These are phyloP conservation scores for Toxostoma redivivum DNA, from an alignment of 2,113 vertebrate species.

Conservation along the genomic window DNA sequence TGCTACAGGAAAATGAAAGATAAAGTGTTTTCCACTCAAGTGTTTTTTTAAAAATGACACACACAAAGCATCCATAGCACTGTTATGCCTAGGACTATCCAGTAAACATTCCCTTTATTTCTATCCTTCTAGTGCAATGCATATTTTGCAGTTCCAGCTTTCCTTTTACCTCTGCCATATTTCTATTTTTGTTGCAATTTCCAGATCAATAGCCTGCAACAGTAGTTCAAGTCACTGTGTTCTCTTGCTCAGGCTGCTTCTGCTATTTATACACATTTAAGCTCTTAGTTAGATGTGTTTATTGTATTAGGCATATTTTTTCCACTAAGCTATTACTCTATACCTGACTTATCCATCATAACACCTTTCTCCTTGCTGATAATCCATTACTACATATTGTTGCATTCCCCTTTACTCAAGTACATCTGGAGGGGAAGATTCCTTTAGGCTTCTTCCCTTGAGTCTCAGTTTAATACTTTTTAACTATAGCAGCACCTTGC, in stretches of 20 bases:
- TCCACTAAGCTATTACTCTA: not conserved
- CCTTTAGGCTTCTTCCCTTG: not conserved
- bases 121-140: not conserved
- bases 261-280: not conserved
- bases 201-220: not conserved
- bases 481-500: not conserved
- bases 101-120: not conserved
- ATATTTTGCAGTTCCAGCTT: not conserved
- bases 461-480: not conserved
- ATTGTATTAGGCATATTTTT: not conserved
- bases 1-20: not conserved
- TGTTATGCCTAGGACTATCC: not conserved
- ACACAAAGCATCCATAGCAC: too few species aligned
- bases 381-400: not conserved
- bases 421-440: not conserved
- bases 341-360: not conserved
- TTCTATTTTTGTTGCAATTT: not conserved
- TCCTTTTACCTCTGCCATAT: not conserved
- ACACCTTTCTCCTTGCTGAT: not conserved
- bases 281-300: not conserved
- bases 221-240: not conserved
- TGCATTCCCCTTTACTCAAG: not conserved
- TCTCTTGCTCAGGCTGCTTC: not conserved
- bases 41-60: not conserved
- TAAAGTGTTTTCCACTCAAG: not conserved